Conservation (phyloP, 2,888 invertebrate genomes). For the Troilus luridus region DNA sequence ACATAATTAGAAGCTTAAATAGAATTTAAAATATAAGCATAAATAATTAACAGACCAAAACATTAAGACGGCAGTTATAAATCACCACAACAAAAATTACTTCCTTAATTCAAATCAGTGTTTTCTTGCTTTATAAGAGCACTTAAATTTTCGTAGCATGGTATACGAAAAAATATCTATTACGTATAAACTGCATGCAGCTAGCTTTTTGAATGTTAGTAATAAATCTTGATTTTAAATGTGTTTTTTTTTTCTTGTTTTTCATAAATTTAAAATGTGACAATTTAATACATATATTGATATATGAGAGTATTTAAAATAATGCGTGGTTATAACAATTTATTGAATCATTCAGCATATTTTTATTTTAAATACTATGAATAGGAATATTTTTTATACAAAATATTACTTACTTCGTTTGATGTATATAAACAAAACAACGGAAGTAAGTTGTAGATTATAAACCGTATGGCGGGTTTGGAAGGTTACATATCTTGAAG, state of each 20-base stretch:
- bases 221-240: conserved; percentile 33
- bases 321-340: not conserved
- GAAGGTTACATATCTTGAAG: not conserved
- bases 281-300: conserved; percentile 12
- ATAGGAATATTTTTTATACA: not conserved
- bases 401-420: not conserved
- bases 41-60: conserved; percentile 8
- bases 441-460: not conserved
- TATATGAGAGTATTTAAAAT: not conserved
- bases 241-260: not conserved
- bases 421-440: not conserved
- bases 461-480: not conserved
- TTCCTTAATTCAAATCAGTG: not conserved
- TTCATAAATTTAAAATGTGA: conserved; percentile 37
- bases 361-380: not conserved
- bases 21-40: not conserved
- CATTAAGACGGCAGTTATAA: not conserved
- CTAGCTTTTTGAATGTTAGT: conserved; percentile 30
- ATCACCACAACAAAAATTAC: conserved; percentile 17
- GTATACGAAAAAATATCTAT: conserved; percentile 37
- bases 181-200: conserved; percentile 10
- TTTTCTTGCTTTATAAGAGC: not conserved
- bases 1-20: not conserved
- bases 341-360: not conserved
- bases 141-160: conserved; percentile 46